Conservation (phyloP, 1,140 invertebrate genomes). For the Oppia nitens region DNA sequence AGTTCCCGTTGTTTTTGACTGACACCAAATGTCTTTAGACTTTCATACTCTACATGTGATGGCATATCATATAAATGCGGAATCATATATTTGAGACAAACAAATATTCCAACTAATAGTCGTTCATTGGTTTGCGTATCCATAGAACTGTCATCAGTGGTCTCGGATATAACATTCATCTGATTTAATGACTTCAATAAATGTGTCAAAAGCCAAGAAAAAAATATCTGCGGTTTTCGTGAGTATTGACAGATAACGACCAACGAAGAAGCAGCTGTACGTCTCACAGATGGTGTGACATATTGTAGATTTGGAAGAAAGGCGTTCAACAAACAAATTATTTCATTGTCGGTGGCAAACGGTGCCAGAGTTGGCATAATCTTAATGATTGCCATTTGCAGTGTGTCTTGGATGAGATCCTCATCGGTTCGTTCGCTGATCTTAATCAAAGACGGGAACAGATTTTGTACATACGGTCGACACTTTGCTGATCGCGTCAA, state of each 20-base stretch:
- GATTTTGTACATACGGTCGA: constrained; percentile 51
- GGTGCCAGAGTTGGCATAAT: constrained; percentile 49
- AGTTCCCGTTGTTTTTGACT: constrained; percentile 26
- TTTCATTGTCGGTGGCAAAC: constrained; percentile 53
- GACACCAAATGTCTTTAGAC: neutral
- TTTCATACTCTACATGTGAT: neutral
- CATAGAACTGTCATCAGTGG: neutral
- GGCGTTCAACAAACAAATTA: constrained; percentile 44
- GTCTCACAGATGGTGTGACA: constrained; percentile 38
- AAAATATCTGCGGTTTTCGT: constrained; percentile 41
- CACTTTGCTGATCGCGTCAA: constrained; percentile 49
- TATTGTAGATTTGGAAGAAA: constrained; percentile 47
- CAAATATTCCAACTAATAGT: constrained; percentile 12
- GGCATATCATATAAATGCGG: neutral
- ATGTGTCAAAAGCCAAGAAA: constrained; percentile 37
- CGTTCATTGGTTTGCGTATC: neutral
- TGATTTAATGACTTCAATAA: constrained; percentile 22
- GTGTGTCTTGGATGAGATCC: constrained; percentile 51
- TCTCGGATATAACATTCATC: neutral
- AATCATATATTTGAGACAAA: constrained; percentile 6
- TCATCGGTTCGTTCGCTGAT: constrained; percentile 46
- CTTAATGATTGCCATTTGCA: constrained; percentile 44
- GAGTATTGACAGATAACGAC: constrained; percentile 43
- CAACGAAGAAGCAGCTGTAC: constrained; percentile 45
- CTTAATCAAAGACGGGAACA: constrained; percentile 47